Base-by-base conservation (phyloP, 2,113 vertebrate genomes). In the Paralichthys olivaceus region DNA sequence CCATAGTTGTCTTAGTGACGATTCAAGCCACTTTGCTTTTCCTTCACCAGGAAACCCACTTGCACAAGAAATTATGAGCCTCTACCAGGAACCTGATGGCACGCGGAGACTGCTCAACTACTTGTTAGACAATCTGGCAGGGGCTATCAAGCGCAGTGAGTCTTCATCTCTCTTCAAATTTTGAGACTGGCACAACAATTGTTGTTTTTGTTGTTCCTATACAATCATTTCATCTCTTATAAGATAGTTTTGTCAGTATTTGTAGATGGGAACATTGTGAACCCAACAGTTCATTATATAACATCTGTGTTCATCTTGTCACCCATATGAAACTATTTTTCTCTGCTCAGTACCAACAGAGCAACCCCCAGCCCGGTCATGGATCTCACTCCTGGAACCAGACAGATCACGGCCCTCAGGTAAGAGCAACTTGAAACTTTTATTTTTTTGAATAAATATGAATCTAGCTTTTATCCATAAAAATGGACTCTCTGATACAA, bases 101-200 rank as follows among this genome's bases (percentile, higher is more conserved):
- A 99, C 97, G 23, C 95, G 97, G 87, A 96, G 96, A 95, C 96
- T 99, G 90, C 96, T 99, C 90, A 98, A 95, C 93, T 99, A 98
- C 95, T 96, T 99, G 96, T 95, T 99, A 94, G 97, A 99, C 97
- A 97, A 99, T 96, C 97, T 99, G 93, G 96, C 97, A 94, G 97
- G 97, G 93, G 96, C 96, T 95, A 96, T 97, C 92, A 98, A 98
- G 94, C 96, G 96, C 95, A 96, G 97, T 99, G 93, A 96, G 96
- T 97, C 54, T 83, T 47, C 63, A 13, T 54, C 65, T 49, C 77
- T 32, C 5, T 64, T 40, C 34, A 14, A 87, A 63, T 69, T 88
- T 19, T 60, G 3, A 64, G 19, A 23, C 12, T 47, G 1, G 29
- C 47, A 54, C 26, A 26, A 7, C n/a, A 72, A 69, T 28, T 8